A percentile compares a stretch with the other conserved stretches of the same genome.
Evolutionary conservation across 2,888 invertebrate species (phyloP).

Genomic region (Lepidocyrtoides sp.): DNA sequence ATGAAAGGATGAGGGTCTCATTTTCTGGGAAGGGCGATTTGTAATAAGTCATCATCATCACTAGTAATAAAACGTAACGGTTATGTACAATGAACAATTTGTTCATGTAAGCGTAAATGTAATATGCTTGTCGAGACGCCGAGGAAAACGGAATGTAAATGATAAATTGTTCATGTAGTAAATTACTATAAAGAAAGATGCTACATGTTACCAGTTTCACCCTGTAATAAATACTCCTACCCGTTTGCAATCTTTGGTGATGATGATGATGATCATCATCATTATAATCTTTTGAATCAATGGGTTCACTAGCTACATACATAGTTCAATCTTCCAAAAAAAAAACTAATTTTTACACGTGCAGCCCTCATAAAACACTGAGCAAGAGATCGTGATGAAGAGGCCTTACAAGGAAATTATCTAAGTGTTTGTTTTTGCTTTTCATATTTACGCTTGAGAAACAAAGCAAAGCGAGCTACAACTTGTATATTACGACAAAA

Average conservation of each 20-base stretch:
- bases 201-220: neutral
- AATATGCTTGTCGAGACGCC: neutral
- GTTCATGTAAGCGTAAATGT: neutral
- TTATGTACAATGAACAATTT: neutral
- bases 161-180: slow-evolving; percentile 1
- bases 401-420: neutral
- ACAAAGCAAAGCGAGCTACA: no score
- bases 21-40: neutral
- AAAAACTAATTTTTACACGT: slow-evolving; percentile 24
- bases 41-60: no score
- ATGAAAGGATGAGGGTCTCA: neutral
- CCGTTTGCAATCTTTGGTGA: neutral
- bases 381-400: neutral
- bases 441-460: no score
- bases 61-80: slow-evolving; percentile 18
- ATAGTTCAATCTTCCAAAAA: neutral
- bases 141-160: neutral
- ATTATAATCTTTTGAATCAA: slow-evolving; percentile 2
- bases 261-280: neutral
- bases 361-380: neutral
- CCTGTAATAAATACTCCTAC: neutral
- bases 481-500: no score
- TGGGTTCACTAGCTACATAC: neutral
- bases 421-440: neutral
- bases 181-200: no score